Percentiles rank a stretch among this genome's conserved stretches.
Evolutionary conservation across 2,113 vertebrate species (phyloP).

Genomic region (Pseudonaja textilis): DNA sequence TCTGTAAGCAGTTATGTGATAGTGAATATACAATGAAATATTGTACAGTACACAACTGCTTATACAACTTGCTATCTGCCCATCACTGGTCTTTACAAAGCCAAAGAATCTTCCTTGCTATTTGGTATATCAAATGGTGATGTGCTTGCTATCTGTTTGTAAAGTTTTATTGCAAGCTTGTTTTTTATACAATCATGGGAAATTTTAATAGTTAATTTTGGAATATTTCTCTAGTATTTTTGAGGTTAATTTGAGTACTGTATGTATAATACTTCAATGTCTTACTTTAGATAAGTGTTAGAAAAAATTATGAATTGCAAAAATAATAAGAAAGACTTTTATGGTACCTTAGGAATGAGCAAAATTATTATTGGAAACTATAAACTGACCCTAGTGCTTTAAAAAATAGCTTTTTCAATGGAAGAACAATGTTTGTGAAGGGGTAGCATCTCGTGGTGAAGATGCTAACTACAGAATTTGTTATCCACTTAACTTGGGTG

Average conservation of each 20-base stretch:
- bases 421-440: not conserved
- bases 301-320: not conserved
- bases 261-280: not conserved
- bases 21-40: not conserved
- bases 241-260: not conserved
- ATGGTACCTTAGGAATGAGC: not conserved
- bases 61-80: not conserved
- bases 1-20: not conserved
- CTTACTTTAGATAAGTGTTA: not conserved
- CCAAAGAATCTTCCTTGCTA: conserved; percentile 82
- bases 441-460: conserved; percentile 20
- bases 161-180: not conserved
- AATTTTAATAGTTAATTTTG: not conserved
- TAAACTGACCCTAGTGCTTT: not conserved
- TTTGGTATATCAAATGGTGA: conserved; percentile 73
- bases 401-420: not conserved
- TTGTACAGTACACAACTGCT: not conserved
- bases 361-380: not conserved
- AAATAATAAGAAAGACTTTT: not conserved
- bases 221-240: not conserved
- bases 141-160: not conserved
- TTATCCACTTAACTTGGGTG: not conserved
- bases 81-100: conserved; percentile 75
- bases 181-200: not conserved
- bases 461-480: not conserved